phyloP scores from a whole-genome alignment of 2,797 vertebrate genomes.

The Amniataba percoides region DNA sequence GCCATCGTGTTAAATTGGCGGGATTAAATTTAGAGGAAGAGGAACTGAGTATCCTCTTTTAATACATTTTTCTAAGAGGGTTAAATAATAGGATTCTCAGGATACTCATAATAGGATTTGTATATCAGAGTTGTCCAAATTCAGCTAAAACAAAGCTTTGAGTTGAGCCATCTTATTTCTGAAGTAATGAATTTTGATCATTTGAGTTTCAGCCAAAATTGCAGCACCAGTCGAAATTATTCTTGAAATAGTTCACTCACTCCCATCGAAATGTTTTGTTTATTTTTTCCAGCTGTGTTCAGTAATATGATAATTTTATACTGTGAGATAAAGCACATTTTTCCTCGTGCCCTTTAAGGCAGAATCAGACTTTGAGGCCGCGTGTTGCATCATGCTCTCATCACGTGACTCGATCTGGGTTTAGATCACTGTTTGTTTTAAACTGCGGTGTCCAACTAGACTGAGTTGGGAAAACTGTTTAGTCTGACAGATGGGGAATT shows the following conservation, averaged over 20 bases:
- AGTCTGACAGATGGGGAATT: constrained; percentile 14
- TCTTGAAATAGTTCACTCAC: background rate
- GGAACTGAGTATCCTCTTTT: background rate
- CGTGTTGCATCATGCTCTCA: constrained; percentile 22
- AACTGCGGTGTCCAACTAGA: constrained; percentile 14
- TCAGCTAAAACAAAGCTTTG: constrained; percentile 18
- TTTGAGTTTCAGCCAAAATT: background rate
- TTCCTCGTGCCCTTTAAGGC: background rate
- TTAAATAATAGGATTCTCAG: background rate
- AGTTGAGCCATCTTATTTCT: background rate
- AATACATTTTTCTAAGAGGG: background rate
- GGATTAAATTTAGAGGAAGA: constrained; percentile 3
- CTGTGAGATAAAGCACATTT: background rate
- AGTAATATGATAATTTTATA: background rate
- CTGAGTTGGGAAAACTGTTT: constrained; percentile 3
- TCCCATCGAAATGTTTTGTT: constrained; percentile 4
- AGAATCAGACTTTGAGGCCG: constrained; percentile 12
- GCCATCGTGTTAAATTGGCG: background rate
- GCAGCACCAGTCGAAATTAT: background rate
- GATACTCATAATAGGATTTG: constrained; percentile 15
- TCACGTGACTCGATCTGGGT: constrained; percentile 6
- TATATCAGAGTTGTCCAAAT: background rate
- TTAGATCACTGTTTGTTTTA: constrained; percentile 11
- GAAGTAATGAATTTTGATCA: constrained; percentile 4
- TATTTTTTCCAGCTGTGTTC: background rate